Conservation (phyloP, 2,113 vertebrate species). For the Rhegmatorhina hoffmannsi region DNA sequence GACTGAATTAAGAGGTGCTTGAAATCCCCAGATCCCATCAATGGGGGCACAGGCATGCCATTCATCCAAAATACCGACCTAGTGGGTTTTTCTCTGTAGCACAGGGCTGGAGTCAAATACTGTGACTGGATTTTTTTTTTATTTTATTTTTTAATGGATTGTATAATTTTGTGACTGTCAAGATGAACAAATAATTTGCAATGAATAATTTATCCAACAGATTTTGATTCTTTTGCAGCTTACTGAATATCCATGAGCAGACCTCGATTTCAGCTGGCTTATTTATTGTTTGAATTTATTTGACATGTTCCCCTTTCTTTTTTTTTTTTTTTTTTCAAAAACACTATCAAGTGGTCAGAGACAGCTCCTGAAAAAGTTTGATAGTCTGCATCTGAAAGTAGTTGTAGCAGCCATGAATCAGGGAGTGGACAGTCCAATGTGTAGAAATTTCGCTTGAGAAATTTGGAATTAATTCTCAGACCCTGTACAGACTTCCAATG, state of each 20-base stretch:
- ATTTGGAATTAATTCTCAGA: not conserved
- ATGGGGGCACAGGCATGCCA: not conserved
- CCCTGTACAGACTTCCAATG: not conserved
- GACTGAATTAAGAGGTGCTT: not conserved
- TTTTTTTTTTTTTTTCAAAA: not conserved
- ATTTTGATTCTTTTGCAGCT: slow-evolving; percentile 65
- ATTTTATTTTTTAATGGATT: slow-evolving; percentile 53
- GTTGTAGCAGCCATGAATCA: slow-evolving; percentile 19
- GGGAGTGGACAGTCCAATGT: not conserved
- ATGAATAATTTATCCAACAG: slow-evolving; percentile 66
- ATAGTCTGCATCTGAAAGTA: slow-evolving; percentile 13
- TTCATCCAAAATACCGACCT: not conserved
- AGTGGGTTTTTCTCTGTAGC: not conserved
- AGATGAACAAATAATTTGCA: slow-evolving; percentile 67
- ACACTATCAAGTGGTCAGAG: not conserved
- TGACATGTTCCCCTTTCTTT: not conserved
- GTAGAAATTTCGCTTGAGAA: not conserved
- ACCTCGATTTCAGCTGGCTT: slow-evolving; percentile 48
- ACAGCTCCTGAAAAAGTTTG: slow-evolving; percentile 3
- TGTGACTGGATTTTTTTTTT: not conserved
- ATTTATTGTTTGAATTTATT: slow-evolving; percentile 69
- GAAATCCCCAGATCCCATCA: not conserved
- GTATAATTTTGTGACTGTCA: slow-evolving; percentile 65
- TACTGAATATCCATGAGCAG: slow-evolving; percentile 69
- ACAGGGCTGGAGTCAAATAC: not conserved